Evolutionary conservation across 2,888 invertebrate genomes (phyloP), one percentile per base, ranked within the genome.

Genomic region (Cerceris ruficornis): DNA sequence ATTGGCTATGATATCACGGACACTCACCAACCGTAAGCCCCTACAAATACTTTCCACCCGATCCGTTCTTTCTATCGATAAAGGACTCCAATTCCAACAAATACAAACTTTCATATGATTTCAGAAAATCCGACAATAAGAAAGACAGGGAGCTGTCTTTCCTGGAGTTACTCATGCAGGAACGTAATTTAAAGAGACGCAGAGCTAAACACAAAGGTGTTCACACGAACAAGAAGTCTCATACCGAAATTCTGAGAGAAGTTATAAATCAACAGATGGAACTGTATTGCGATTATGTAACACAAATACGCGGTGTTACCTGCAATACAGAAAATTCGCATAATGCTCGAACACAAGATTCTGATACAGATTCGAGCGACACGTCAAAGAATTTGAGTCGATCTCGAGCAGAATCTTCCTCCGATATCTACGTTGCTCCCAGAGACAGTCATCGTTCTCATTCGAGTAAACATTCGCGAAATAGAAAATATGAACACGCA

Each of bases 251-350:
- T 69, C 75, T 92, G 15, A 88, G 90, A n/a, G 92, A 92, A 77
- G 86, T 92, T 6, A 90, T 92, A 60, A 86, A 87, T 70, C 91
- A 92, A 58, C 92, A 92, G 78, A 92, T 92, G 92, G 92, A 92
- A 55, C 81, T 91, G 69, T 90, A 89, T 42, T 62, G 68, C 1
- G 91, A 92, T 72, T 88, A 90, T 61, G 55, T 91, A 15, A 61
- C 75, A 0, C 87, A 83, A 17, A 28, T 54, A 7, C 50, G 9
- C n/a, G 0, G 17, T 43, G 17, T 28, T 13, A 54, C 50, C 43
- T 8, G 71, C 43, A 14, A n/a, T 17, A 41, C 14, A 0, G 66
- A 76, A 43, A 11, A 13, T 39, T 6, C 50, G 4, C 17, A 50
- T 8, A 8, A n/a, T 14, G 6, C 7, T 0, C 64, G 75, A 42